These are phyloP conservation scores for Papilio xuthus DNA, from an alignment of 1,140 invertebrate species.

Conservation along the genomic window DNA sequence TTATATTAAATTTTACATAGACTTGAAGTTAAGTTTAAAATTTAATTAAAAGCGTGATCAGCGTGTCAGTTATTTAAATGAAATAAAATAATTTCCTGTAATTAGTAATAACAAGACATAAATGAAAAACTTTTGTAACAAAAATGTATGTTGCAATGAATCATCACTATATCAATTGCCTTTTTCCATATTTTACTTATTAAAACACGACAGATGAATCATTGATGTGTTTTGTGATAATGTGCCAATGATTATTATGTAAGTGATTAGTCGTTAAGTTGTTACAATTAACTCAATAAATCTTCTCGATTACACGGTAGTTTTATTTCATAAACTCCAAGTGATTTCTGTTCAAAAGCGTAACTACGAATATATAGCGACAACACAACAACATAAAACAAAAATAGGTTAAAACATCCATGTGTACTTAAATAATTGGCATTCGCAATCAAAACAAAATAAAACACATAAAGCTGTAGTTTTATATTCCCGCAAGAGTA, in stretches of 20 bases:
- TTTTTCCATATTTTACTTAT: slow-evolving; percentile 26
- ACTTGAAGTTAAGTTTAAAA: neutral
- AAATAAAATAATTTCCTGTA: no score
- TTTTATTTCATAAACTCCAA: neutral
- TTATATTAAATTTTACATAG: neutral
- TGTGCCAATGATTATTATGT: slow-evolving; percentile 78
- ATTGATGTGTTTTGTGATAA: slow-evolving; percentile 79
- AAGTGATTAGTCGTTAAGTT: slow-evolving; percentile 48
- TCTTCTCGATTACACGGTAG: neutral
- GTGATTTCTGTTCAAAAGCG: neutral
- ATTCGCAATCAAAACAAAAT: slow-evolving; percentile 68
- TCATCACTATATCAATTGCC: neutral
- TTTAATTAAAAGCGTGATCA: neutral
- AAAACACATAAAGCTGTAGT: slow-evolving; percentile 62
- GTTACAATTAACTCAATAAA: slow-evolving; percentile 37
- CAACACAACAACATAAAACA: slow-evolving; percentile 19
- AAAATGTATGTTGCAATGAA: no score
- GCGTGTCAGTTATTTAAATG: no score
- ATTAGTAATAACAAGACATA: no score
- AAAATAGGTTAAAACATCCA: slow-evolving; percentile 38
- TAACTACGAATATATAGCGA: slow-evolving; percentile 5
- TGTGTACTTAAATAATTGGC: slow-evolving; percentile 52
- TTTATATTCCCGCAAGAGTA: slow-evolving; percentile 66
- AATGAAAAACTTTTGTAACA: no score
- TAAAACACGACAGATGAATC: slow-evolving; percentile 54